phyloP scores from a whole-genome alignment of 2,888 invertebrate genomes.

The Orthosia gracilis region DNA sequence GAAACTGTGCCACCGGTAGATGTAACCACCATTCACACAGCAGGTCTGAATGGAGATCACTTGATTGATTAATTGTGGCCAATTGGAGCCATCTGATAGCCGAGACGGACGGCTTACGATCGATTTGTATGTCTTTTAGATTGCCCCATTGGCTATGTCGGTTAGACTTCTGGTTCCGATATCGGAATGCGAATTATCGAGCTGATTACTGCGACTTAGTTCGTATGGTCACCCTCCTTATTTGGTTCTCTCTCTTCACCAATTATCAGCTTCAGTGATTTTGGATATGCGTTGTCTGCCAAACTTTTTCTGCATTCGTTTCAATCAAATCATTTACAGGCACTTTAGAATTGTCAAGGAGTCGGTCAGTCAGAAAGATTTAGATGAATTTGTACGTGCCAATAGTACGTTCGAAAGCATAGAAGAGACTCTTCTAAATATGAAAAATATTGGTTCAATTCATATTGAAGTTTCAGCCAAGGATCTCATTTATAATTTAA shows the following conservation, averaged over 20 bases:
- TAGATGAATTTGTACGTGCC: too few species aligned
- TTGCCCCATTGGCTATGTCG: conserved; percentile 16
- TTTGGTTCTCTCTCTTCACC: not conserved
- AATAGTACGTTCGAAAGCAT: too few species aligned
- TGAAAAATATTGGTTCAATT: too few species aligned
- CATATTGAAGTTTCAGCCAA: not conserved
- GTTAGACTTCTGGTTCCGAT: not conserved
- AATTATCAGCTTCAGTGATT: not conserved
- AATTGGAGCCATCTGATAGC: conserved; percentile 59
- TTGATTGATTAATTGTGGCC: conserved; percentile 69
- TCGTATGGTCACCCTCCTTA: not conserved
- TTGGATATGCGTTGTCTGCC: not conserved
- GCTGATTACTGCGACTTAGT: not conserved
- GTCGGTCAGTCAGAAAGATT: too few species aligned
- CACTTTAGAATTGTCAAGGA: too few species aligned
- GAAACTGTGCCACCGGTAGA: conserved; percentile 68
- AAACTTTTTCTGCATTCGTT: too few species aligned
- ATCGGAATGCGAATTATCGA: not conserved
- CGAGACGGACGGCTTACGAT: conserved; percentile 34
- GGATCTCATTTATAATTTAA: not conserved
- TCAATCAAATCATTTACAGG: too few species aligned
- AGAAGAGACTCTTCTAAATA: too few species aligned
- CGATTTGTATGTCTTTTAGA: conserved; percentile 41
- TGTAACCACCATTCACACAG: conserved; percentile 66
- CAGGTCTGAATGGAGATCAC: conserved; percentile 69